Conservation (phyloP, 2,797 vertebrate genomes). For the Xenops minutus region DNA sequence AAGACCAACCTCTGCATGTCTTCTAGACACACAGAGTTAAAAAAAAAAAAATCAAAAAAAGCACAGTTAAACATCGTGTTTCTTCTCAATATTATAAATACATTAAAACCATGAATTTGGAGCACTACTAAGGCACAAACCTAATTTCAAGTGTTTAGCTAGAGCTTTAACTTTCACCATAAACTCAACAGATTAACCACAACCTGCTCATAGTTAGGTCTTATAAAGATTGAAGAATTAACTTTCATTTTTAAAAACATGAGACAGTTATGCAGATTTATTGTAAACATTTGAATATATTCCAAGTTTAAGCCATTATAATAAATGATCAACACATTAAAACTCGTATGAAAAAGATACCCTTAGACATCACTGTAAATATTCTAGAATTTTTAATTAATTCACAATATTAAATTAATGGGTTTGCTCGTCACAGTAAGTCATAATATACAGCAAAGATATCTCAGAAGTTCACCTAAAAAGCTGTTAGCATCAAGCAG, state of each 20-base stretch:
- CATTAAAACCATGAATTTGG: background rate
- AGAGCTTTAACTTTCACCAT: background rate
- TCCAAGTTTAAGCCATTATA: background rate
- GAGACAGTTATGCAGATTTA: background rate
- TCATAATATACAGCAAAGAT: background rate
- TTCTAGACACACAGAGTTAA: background rate
- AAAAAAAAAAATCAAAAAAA: background rate
- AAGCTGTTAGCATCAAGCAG: background rate
- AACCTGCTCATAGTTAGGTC: background rate
- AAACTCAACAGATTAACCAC: background rate
- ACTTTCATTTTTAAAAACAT: background rate
- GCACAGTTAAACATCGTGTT: background rate
- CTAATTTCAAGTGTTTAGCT: background rate
- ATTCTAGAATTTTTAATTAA: background rate
- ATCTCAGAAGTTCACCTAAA: background rate
- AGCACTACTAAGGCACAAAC: background rate
- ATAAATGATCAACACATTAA: background rate
- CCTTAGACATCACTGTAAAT: background rate
- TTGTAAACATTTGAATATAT: slow-evolving; percentile 37
- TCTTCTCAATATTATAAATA: background rate
- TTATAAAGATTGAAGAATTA: background rate
- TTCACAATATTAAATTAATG: background rate
- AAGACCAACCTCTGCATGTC: background rate
- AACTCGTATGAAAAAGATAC: background rate
- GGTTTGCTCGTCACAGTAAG: background rate